Conservation (phyloP, 2,888 invertebrate genomes). For the Drosophila gaucha region DNA sequence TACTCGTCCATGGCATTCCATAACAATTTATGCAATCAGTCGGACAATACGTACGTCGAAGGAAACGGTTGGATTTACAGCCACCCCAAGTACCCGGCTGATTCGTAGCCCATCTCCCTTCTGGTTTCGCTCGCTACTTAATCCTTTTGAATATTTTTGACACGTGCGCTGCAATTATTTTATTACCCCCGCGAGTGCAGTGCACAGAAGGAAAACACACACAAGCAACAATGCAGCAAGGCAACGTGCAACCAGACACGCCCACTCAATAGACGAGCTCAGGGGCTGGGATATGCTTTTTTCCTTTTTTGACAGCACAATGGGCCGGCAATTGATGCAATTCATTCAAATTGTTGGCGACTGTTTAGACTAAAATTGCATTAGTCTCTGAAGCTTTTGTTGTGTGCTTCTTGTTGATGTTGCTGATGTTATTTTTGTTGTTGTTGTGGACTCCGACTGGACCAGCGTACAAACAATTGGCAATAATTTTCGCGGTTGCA, state of each 20-base stretch:
- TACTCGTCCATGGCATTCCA: slow-evolving; percentile 62
- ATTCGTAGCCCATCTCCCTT: background rate
- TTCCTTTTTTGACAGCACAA: slow-evolving; percentile 46
- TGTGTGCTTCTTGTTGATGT: slow-evolving; percentile 3
- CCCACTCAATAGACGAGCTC: slow-evolving; percentile 45
- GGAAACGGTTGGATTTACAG: slow-evolving; percentile 39
- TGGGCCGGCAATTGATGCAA: slow-evolving; percentile 79
- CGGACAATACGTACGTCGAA: slow-evolving; percentile 52
- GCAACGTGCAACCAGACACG: slow-evolving; percentile 53
- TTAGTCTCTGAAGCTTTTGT: slow-evolving; percentile 64
- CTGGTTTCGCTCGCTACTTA: slow-evolving; percentile 38
- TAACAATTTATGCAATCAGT: slow-evolving; percentile 79
- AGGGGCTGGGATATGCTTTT: slow-evolving; percentile 14
- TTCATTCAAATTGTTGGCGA: slow-evolving; percentile 78
- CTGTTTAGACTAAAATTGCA: slow-evolving; percentile 80
- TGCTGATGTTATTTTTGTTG: slow-evolving; percentile 15
- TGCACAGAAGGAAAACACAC: slow-evolving; percentile 22
- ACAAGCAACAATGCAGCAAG: slow-evolving; percentile 27
- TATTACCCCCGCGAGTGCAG: slow-evolving; percentile 73
- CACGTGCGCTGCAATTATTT: slow-evolving; percentile 83
- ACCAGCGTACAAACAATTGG: slow-evolving; percentile 79
- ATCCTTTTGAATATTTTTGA: slow-evolving; percentile 82
- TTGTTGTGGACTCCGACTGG: slow-evolving; percentile 25
- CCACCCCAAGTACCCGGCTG: background rate
- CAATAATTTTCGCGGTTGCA: slow-evolving; percentile 82